These are phyloP conservation scores for Emydura subglobosa DNA, from an alignment of 2,113 vertebrate species.

Conservation along the genomic window DNA sequence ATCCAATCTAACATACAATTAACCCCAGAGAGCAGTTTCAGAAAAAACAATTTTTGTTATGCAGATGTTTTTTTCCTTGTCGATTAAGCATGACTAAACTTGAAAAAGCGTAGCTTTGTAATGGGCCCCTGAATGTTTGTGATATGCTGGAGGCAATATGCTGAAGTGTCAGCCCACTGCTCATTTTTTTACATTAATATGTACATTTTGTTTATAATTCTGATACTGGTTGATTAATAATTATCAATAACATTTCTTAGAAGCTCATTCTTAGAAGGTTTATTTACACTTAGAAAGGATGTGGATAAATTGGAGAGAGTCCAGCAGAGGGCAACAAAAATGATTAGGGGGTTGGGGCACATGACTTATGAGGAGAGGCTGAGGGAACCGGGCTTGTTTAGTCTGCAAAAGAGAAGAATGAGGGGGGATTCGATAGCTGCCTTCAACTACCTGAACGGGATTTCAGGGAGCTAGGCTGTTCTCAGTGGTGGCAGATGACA, in stretches of 20 bases:
- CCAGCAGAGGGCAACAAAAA: no score
- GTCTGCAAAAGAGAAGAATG: no score
- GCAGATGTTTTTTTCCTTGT: not conserved
- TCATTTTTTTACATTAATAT: not conserved
- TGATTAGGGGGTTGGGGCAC: no score
- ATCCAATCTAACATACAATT: not conserved
- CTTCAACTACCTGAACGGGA: no score
- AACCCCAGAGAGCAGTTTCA: not conserved
- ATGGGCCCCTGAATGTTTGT: not conserved
- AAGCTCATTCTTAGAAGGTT: not conserved
- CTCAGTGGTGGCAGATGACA: no score
- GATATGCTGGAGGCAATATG: not conserved
- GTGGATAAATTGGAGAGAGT: no score
- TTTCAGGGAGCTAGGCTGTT: no score
- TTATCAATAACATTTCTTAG: not conserved
- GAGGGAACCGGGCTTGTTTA: no score
- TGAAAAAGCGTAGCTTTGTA: not conserved
- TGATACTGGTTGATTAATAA: not conserved
- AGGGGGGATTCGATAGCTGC: no score
- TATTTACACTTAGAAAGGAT: no score
- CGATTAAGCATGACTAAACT: conserved; percentile 2
- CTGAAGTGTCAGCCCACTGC: not conserved
- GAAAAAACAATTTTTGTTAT: not conserved
- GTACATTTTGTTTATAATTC: fast-evolving
- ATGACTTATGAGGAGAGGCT: no score